Conservation (phyloP, 23 tunicate species). For the Phallusia fumigata region DNA sequence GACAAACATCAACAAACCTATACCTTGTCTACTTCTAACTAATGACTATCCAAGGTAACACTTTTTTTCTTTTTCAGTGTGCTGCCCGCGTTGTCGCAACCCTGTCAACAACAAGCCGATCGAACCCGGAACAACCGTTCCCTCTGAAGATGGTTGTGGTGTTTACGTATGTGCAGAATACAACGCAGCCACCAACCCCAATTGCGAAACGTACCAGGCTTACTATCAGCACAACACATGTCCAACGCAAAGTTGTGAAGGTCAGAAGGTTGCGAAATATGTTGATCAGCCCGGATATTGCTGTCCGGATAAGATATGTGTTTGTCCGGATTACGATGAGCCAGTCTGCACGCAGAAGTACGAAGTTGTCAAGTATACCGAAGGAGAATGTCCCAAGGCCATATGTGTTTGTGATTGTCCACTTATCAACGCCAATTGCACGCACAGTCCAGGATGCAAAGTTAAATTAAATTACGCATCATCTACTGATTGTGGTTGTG, state of each 20-base stretch:
- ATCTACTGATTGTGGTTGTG: conserved; percentile 22
- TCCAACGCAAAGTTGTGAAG: background rate
- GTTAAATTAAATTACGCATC: conserved; percentile 15
- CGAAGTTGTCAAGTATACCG: conserved; percentile 21
- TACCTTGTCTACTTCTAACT: too few species aligned
- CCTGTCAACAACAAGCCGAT: conserved; percentile 27
- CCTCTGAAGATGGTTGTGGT: conserved; percentile 33
- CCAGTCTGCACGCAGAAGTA: conserved; percentile 12
- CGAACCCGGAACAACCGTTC: conserved; percentile 15
- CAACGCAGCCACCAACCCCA: background rate
- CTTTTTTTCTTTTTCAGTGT: conserved; percentile 19
- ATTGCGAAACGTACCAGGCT: background rate
- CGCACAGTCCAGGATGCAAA: conserved; percentile 42
- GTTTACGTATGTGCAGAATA: conserved; percentile 16
- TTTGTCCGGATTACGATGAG: conserved; percentile 15
- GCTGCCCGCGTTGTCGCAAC: conserved; percentile 25
- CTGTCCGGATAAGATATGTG: conserved; percentile 32
- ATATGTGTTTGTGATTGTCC: conserved; percentile 45
- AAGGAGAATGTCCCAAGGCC: conserved; percentile 42
- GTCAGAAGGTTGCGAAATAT: conserved; percentile 16
- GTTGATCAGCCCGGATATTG: conserved; percentile 15
- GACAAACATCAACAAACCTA: too few species aligned
- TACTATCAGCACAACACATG: conserved; percentile 1
- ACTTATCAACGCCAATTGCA: conserved; percentile 7
- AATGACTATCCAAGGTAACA: background rate